Evolutionary conservation across 2,113 vertebrate genomes (phyloP).

Genomic region (Macquaria ambigua): DNA sequence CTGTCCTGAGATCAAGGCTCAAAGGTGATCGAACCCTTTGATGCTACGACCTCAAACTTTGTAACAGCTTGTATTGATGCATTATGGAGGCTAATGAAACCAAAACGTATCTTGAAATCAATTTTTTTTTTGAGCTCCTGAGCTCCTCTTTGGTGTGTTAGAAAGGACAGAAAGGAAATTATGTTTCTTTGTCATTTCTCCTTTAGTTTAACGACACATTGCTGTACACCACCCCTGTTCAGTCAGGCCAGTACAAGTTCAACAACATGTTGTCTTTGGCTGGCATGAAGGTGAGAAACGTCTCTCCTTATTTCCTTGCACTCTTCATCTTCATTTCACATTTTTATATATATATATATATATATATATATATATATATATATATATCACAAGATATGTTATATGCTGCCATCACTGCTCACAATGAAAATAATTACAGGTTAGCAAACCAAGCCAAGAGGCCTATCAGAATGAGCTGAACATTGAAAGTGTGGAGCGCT

Average conservation of each 20-base stretch:
- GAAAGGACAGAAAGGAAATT: not conserved
- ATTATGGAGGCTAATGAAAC: not conserved
- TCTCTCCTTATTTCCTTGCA: not conserved
- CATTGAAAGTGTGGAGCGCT: constrained; percentile 98
- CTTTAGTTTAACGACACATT: constrained; percentile 95
- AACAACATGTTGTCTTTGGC: constrained; percentile 95
- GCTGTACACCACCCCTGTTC: constrained; percentile 93
- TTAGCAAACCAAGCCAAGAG: constrained; percentile 95
- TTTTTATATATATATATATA: not conserved
- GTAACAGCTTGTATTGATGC: not conserved
- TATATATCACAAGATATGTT: not conserved
- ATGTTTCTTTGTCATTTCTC: constrained; percentile 21
- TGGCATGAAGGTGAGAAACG: constrained; percentile 93
- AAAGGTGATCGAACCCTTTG: not conserved
- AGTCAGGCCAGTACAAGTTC: constrained; percentile 95
- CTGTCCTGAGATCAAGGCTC: not conserved
- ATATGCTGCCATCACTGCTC: not conserved
- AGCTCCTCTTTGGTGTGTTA: not conserved
- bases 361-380: too few relatives aligned
- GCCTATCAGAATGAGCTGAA: constrained; percentile 97
- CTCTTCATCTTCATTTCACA: not conserved
- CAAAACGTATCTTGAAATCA: not conserved
- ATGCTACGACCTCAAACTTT: not conserved
- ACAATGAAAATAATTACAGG: constrained; percentile 82
- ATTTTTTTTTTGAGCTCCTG: too few relatives aligned